These are phyloP conservation scores for Plutella xylostella DNA, from an alignment of 2,888 invertebrate genomes.

Conservation along the genomic window DNA sequence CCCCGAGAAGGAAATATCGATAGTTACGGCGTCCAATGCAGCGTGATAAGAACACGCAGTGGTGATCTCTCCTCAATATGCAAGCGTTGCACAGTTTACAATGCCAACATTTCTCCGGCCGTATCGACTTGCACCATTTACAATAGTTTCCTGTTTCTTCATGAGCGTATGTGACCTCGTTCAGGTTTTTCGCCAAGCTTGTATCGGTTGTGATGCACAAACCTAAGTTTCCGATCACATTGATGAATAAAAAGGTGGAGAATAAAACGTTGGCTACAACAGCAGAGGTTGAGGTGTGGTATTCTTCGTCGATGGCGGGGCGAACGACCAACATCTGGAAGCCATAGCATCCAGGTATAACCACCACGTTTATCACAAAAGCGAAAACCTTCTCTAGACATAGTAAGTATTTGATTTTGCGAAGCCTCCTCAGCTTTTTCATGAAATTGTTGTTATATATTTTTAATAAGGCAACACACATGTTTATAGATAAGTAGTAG, in stretches of 20 bases:
- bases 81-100: neutral
- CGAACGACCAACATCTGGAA: too few species aligned
- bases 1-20: neutral
- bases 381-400: too few species aligned
- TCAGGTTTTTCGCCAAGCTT: too few species aligned
- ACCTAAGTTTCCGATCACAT: neutral
- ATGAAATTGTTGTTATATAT: too few species aligned
- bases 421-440: too few species aligned
- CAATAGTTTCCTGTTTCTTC: neutral
- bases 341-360: too few species aligned
- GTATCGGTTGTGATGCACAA: neutral
- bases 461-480: too few species aligned
- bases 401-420: too few species aligned
- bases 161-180: too few species aligned
- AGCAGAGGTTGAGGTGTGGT: neutral
- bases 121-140: neutral
- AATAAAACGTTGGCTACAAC: neutral
- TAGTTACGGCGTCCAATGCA: neutral
- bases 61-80: neutral
- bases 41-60: neutral
- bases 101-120: neutral
- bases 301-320: too few species aligned
- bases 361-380: too few species aligned
- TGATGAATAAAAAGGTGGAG: neutral
- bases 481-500: too few species aligned